These are phyloP conservation scores for Aphodius sticticus DNA, from an alignment of 2,888 invertebrate species.

Conservation along the genomic window DNA sequence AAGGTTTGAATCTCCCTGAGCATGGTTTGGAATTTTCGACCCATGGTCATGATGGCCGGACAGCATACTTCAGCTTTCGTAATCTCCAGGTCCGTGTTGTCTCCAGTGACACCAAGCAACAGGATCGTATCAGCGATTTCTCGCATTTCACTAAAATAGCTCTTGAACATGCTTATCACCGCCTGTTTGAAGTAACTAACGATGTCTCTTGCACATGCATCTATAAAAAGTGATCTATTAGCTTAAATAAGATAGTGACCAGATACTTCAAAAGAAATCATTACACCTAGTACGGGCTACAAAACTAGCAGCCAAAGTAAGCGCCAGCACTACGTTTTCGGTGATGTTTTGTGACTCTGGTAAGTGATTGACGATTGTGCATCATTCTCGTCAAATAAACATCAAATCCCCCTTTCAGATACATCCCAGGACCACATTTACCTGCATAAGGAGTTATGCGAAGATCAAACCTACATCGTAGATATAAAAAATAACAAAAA, in stretches of 20 bases:
- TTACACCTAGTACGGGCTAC: not conserved
- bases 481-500: no score
- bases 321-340: no score
- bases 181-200: conserved; percentile 29
- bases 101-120: conserved; percentile 21
- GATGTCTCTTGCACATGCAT: conserved; percentile 26
- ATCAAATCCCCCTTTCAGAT: no score
- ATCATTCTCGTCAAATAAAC: no score
- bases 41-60: conserved; percentile 24
- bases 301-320: conserved; percentile 5
- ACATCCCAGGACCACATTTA: no score
- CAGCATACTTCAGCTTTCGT: conserved; percentile 32
- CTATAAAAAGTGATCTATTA: conserved; percentile 15
- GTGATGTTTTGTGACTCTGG: no score
- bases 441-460: no score
- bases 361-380: no score
- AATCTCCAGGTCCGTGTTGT: conserved; percentile 22
- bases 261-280: conserved; percentile 7
- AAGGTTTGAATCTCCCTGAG: conserved; percentile 12
- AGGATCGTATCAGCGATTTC: conserved; percentile 26
- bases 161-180: conserved; percentile 25
- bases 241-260: not conserved
- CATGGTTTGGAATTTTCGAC: conserved; percentile 12
- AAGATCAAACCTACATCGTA: no score
- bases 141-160: conserved; percentile 32